These are phyloP conservation scores for Ctenomys sociabilis DNA, from an alignment of 2,113 vertebrate genomes.

Conservation along the genomic window DNA sequence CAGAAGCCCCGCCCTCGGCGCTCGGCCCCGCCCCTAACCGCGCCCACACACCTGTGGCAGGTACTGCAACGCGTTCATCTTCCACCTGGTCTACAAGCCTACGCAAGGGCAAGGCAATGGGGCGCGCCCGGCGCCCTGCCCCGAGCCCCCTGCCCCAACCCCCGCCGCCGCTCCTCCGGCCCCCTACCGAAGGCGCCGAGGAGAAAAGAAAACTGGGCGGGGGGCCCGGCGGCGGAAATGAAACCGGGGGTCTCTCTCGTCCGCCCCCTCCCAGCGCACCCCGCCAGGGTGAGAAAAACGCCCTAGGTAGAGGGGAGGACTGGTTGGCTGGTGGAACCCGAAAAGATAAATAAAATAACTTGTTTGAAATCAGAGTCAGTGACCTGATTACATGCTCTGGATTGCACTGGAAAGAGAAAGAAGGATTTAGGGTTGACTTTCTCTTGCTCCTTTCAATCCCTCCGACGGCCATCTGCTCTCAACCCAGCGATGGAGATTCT, in stretches of 20 bases:
- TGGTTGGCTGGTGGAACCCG: not conserved
- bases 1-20: not conserved
- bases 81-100: conserved; percentile 82
- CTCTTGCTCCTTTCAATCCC: not conserved
- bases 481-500: not conserved
- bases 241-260: not conserved
- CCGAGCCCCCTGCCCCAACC: not conserved
- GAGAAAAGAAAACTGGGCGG: conserved; percentile 71
- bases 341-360: conserved; percentile 69
- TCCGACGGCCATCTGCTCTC: not conserved
- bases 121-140: not conserved
- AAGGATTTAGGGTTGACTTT: not conserved
- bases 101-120: conserved; percentile 7
- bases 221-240: conserved; percentile 69
- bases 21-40: not conserved
- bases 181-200: conserved; percentile 62
- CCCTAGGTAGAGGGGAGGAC: not conserved
- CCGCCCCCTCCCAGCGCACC: not conserved
- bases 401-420: not conserved
- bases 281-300: not conserved
- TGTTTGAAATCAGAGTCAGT: conserved; percentile 62
- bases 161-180: conserved; percentile 36
- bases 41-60: conserved; percentile 20
- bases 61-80: conserved; percentile 83
- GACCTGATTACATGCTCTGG: not conserved